These are phyloP conservation scores for Agrochola lota DNA, from an alignment of 2,888 invertebrate genomes.

Conservation along the genomic window DNA sequence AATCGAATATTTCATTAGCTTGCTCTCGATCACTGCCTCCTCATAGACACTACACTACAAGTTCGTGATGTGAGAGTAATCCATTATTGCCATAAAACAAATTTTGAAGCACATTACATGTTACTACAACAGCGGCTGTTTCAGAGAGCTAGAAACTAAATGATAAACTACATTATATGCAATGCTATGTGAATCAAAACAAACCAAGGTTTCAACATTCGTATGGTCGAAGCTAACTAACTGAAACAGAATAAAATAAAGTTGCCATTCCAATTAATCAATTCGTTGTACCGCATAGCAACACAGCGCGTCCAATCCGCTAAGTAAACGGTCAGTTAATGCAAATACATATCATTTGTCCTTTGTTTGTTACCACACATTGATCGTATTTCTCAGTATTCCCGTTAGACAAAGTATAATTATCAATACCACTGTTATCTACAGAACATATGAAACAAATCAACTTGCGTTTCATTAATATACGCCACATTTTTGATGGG, in stretches of 20 bases:
- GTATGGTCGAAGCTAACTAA: neutral
- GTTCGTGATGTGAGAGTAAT: neutral
- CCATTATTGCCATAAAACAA: neutral
- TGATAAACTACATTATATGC: neutral
- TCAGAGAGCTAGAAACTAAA: neutral
- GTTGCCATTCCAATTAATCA: slow-evolving; percentile 46
- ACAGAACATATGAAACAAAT: neutral
- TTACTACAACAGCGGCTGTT: neutral
- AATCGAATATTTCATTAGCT: neutral
- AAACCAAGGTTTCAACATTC: neutral
- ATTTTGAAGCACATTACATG: neutral
- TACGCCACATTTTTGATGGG: neutral
- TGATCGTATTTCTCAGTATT: neutral
- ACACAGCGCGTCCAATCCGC: slow-evolving; percentile 48
- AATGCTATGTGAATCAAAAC: neutral
- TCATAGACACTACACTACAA: neutral
- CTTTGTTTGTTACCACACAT: slow-evolving; percentile 28
- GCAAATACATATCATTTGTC: slow-evolving; percentile 52
- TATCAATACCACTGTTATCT: neutral
- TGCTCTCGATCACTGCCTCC: neutral
- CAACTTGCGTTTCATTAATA: neutral
- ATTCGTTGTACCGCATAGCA: slow-evolving; percentile 28
- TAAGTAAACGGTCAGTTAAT: slow-evolving; percentile 58
- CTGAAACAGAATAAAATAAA: slow-evolving; percentile 24
- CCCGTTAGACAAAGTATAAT: neutral